phyloP scores from a whole-genome alignment of 2,888 invertebrate species.

The Mythimna pallens region DNA sequence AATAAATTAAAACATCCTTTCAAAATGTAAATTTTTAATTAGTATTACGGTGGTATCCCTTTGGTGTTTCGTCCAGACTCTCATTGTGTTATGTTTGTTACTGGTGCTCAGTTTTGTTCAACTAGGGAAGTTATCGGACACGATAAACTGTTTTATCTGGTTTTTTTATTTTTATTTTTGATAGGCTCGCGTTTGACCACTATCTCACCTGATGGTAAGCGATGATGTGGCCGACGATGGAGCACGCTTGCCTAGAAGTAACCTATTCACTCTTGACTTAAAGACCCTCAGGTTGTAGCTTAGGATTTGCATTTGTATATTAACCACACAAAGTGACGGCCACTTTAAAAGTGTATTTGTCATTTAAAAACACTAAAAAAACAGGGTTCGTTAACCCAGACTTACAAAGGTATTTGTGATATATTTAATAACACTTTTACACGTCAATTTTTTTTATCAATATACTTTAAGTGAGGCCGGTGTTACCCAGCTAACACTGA shows the following conservation, averaged over 20 bases:
- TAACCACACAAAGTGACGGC: not conserved
- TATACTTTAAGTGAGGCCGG: too few species aligned
- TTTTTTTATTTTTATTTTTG: too few species aligned
- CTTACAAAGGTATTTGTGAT: not conserved
- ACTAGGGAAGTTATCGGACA: slow-evolving; percentile 17
- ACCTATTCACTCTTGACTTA: too few species aligned
- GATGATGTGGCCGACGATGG: too few species aligned
- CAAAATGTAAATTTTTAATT: slow-evolving; percentile 90
- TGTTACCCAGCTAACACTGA: too few species aligned
- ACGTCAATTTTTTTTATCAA: too few species aligned
- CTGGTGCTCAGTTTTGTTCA: slow-evolving; percentile 31
- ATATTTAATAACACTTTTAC: too few species aligned
- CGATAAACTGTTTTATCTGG: slow-evolving; percentile 5
- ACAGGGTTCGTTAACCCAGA: not conserved
- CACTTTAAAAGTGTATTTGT: slow-evolving; percentile 17
- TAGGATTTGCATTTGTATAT: slow-evolving; percentile 14
- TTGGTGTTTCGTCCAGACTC: slow-evolving; percentile 54
- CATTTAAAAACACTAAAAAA: not conserved
- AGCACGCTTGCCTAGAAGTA: too few species aligned
- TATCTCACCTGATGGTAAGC: too few species aligned
- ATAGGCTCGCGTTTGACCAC: too few species aligned
- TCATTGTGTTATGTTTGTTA: slow-evolving; percentile 56
- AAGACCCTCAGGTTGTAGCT: too few species aligned
- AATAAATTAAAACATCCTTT: slow-evolving; percentile 88
- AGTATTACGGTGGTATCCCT: slow-evolving; percentile 72